Evolutionary conservation across 2,888 invertebrate genomes (phyloP).

Genomic region (Chloroclysta siterata): DNA sequence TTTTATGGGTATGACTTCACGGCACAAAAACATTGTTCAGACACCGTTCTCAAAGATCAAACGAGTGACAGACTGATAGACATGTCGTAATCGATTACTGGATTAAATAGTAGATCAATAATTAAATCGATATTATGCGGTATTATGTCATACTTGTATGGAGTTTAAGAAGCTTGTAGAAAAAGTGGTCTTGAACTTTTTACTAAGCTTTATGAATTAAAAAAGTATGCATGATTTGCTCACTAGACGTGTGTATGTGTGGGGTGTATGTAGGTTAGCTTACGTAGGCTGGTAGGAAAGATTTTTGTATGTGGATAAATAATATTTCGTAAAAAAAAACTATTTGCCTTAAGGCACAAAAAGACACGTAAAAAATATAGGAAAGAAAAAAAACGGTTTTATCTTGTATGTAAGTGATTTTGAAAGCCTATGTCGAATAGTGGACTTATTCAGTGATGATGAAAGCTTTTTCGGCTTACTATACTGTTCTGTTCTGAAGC

Average conservation of each 20-base stretch:
- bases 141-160: constrained; percentile 43
- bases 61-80: constrained; percentile 32
- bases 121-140: constrained; percentile 41
- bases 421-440: too few relatives aligned
- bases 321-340: too few relatives aligned
- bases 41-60: constrained; percentile 48
- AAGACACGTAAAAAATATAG: too few relatives aligned
- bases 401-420: too few relatives aligned
- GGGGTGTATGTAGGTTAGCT: neutral
- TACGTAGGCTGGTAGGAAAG: neutral
- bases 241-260: neutral
- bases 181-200: constrained; percentile 35
- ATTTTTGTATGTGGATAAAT: too few relatives aligned
- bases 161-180: constrained; percentile 15
- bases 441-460: too few relatives aligned
- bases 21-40: constrained; percentile 56
- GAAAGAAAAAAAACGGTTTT: too few relatives aligned
- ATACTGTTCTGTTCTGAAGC: too few relatives aligned
- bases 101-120: constrained; percentile 50
- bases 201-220: neutral
- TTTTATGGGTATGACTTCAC: constrained; percentile 59
- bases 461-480: too few relatives aligned
- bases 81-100: constrained; percentile 53
- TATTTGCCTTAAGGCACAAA: too few relatives aligned
- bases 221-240: neutral